These are phyloP conservation scores for Pomacea maculata DNA, from an alignment of 1,140 invertebrate species.

Conservation along the genomic window DNA sequence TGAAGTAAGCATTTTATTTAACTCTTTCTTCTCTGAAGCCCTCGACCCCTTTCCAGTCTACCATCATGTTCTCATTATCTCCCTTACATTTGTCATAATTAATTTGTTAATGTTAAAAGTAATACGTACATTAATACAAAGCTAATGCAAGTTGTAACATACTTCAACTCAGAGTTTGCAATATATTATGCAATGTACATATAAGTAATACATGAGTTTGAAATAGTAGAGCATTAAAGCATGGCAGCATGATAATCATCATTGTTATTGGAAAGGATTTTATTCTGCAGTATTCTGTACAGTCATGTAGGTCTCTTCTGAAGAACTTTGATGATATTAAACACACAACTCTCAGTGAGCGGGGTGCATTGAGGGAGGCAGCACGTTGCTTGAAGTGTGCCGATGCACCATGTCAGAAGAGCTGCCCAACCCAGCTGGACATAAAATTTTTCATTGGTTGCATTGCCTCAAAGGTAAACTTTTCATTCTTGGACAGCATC, in stretches of 20 bases:
- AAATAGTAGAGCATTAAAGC: background rate
- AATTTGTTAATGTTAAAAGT: too few species aligned
- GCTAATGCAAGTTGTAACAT: too few species aligned
- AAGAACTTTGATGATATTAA: constrained; percentile 98
- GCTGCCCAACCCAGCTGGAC: constrained; percentile 96
- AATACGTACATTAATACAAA: too few species aligned
- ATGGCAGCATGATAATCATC: background rate
- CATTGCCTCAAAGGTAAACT: constrained; percentile 84
- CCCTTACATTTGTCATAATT: too few species aligned
- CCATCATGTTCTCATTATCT: too few species aligned
- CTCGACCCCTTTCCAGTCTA: too few species aligned
- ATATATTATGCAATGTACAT: background rate
- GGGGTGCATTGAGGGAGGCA: constrained; percentile 91
- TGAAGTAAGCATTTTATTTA: too few species aligned
- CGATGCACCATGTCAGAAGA: constrained; percentile 98
- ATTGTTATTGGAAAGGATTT: constrained; percentile 1
- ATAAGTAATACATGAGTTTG: background rate
- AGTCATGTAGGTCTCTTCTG: constrained; percentile 77
- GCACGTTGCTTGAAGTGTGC: constrained; percentile 94
- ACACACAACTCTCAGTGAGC: constrained; percentile 94
- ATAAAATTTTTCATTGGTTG: constrained; percentile 97
- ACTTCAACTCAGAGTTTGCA: background rate
- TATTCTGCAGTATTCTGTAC: constrained; percentile 25
- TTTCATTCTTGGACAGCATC: too few species aligned
- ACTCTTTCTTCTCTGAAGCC: too few species aligned